phyloP scores from a whole-genome alignment of 2,113 vertebrate genomes.

The Sander lucioperca region DNA sequence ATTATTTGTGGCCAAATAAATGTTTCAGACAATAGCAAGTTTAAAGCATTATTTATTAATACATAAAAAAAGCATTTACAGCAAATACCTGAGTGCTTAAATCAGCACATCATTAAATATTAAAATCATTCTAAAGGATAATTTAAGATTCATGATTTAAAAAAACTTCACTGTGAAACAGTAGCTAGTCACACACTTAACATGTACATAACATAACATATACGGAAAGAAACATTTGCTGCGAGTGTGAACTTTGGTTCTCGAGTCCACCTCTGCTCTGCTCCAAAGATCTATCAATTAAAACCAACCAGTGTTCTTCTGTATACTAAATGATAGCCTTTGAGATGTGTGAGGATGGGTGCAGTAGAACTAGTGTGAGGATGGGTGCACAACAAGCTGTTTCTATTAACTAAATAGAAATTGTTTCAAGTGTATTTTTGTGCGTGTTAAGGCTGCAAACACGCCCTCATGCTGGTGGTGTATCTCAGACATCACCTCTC shows the following conservation, averaged over 20 bases:
- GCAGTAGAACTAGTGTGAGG: constrained; percentile 5
- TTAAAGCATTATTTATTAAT: constrained; percentile 76
- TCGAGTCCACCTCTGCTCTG: background rate
- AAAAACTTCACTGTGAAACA: constrained; percentile 18
- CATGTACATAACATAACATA: constrained; percentile 3
- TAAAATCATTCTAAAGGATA: constrained; percentile 55
- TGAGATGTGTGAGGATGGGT: background rate
- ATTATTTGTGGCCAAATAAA: background rate
- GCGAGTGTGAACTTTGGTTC: constrained; percentile 33
- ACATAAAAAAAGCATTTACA: constrained; percentile 71
- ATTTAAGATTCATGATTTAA: constrained; percentile 25
- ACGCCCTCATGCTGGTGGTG: constrained; percentile 58
- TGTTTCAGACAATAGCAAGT: background rate
- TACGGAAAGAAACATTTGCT: background rate
- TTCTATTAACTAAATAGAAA: constrained; percentile 20
- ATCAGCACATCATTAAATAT: constrained; percentile 54
- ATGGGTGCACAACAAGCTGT: constrained; percentile 2
- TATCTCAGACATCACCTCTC: background rate
- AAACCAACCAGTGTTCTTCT: constrained; percentile 7
- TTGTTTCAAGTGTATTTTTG: background rate
- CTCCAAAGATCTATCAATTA: background rate
- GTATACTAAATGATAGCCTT: background rate
- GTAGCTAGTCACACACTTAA: constrained; percentile 12
- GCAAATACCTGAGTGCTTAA: constrained; percentile 51
- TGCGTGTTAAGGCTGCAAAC: constrained; percentile 5